phyloP scores from a whole-genome alignment of 2,113 vertebrate genomes.

The Xyliphius kryptos region DNA sequence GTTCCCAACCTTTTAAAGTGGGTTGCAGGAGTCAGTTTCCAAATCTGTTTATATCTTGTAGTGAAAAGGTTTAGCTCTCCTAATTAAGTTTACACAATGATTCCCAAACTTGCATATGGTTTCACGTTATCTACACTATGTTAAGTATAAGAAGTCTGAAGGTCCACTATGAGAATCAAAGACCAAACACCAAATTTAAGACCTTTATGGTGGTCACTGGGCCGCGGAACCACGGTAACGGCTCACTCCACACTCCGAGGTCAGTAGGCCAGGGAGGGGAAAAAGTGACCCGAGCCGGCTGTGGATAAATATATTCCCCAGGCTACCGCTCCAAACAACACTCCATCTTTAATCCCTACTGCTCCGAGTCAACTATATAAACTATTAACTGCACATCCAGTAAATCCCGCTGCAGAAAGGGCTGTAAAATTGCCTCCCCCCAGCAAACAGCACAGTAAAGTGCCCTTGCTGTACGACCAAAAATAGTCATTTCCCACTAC shows the following conservation, averaged over 20 bases:
- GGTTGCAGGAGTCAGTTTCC: too few species aligned
- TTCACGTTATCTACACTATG: neutral
- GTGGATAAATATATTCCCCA: constrained; percentile 46
- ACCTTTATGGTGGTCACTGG: constrained; percentile 12
- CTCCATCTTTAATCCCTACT: constrained; percentile 59
- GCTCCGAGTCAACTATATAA: constrained; percentile 63
- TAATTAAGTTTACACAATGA: too few species aligned
- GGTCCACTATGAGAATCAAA: constrained; percentile 18
- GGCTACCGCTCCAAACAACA: constrained; percentile 44
- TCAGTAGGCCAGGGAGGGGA: constrained; percentile 32
- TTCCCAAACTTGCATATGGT: too few species aligned
- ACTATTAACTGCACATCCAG: constrained; percentile 68
- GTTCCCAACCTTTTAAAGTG: too few species aligned
- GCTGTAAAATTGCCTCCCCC: constrained; percentile 51
- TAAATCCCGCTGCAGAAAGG: constrained; percentile 59
- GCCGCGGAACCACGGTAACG: constrained; percentile 22
- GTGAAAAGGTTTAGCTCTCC: too few species aligned
- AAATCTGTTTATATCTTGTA: too few species aligned
- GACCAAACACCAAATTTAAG: constrained; percentile 12
- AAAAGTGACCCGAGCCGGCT: constrained; percentile 23
- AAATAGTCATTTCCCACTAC: constrained; percentile 65
- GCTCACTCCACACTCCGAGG: constrained; percentile 29
- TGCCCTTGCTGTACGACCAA: constrained; percentile 62
- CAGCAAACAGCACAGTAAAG: constrained; percentile 53
- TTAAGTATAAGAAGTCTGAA: neutral